phyloP scores from a whole-genome alignment of 2,797 vertebrate genomes.

The Oreochromis mossambicus region DNA sequence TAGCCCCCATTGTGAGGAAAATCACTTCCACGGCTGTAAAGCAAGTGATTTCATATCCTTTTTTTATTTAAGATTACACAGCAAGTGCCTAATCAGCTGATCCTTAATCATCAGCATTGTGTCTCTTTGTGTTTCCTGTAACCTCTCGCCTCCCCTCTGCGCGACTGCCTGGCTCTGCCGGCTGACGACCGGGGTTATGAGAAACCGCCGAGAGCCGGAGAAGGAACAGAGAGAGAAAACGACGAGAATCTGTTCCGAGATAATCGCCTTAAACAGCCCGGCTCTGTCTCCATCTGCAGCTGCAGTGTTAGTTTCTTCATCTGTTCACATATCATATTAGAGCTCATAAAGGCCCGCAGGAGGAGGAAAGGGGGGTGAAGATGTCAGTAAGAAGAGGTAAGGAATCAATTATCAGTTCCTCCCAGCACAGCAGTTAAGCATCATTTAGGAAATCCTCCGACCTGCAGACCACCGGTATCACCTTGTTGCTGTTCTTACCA shows the following conservation, averaged over 20 bases:
- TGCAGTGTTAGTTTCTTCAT: constrained; percentile 28
- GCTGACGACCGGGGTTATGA: constrained; percentile 38
- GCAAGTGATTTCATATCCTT: constrained; percentile 76
- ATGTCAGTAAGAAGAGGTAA: constrained; percentile 8
- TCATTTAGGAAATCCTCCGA: neutral
- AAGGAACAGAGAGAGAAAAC: neutral
- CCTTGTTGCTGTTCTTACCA: neutral
- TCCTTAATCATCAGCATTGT: constrained; percentile 77
- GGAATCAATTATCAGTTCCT: constrained; percentile 51
- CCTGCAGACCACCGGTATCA: neutral
- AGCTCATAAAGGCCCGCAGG: neutral
- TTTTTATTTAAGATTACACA: constrained; percentile 79
- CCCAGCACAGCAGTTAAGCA: neutral
- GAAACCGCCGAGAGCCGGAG: constrained; percentile 7
- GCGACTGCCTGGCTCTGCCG: neutral
- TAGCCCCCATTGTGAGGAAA: constrained; percentile 74
- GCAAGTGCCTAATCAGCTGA: constrained; percentile 77
- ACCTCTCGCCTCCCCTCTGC: constrained; percentile 15
- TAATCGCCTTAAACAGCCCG: constrained; percentile 63
- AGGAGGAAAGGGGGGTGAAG: neutral
- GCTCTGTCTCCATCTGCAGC: constrained; percentile 25
- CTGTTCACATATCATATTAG: constrained; percentile 32
- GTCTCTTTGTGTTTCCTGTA: constrained; percentile 57
- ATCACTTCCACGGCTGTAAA: constrained; percentile 75
- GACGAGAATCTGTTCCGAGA: constrained; percentile 36